A percentile compares a stretch with the other conserved stretches of the same genome.
Evolutionary conservation across 2,113 vertebrate species (phyloP).

Genomic region (Daphoenositta chrysoptera): DNA sequence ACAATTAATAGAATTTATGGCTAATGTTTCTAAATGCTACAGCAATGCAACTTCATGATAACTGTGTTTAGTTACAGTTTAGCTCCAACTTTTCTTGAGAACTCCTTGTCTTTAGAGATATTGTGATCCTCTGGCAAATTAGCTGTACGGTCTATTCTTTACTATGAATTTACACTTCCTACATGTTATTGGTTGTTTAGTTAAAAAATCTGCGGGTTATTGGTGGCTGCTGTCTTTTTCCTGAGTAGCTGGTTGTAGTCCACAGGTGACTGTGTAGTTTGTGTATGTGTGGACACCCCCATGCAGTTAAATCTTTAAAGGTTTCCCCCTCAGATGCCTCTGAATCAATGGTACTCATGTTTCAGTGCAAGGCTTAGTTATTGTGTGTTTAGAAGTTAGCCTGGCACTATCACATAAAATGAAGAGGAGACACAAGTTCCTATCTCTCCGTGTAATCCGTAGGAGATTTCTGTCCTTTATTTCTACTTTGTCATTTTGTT

Average conservation of each 20-base stretch:
- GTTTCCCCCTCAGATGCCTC: neutral
- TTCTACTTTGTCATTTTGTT: neutral
- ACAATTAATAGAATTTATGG: neutral
- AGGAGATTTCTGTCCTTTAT: neutral
- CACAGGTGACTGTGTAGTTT: neutral
- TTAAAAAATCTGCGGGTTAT: neutral
- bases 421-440: neutral
- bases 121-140: neutral
- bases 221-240: neutral
- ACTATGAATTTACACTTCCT: neutral
- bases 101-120: neutral
- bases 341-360: neutral
- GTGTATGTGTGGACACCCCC: neutral
- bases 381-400: neutral
- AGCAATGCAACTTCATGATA: neutral
- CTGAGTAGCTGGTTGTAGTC: neutral
- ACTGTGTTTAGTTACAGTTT: neutral
- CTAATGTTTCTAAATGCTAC: neutral
- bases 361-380: neutral
- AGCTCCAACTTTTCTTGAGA: neutral
- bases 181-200: neutral
- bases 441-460: neutral
- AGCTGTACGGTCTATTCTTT: neutral
- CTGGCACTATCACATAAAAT: neutral
- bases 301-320: neutral